Conservation (phyloP, 2,888 invertebrate species). For the Diarsia dahlii region DNA sequence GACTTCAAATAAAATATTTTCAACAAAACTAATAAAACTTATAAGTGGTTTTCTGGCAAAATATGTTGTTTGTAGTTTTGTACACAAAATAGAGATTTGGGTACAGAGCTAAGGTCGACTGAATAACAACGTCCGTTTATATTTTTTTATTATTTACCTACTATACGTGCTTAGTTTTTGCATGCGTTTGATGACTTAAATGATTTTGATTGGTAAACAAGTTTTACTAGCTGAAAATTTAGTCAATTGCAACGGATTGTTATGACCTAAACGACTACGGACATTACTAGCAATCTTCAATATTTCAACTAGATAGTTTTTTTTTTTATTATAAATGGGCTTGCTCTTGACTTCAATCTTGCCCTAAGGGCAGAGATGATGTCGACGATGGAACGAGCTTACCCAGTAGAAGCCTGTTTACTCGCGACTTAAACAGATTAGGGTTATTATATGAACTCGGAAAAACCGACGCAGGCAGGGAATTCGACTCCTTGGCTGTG, state of each 20-base stretch:
- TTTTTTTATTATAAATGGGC: too few relatives aligned
- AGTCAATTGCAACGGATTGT: not conserved
- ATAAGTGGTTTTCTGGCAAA: constrained; percentile 35
- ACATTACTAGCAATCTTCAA: not conserved
- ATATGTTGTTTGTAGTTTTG: constrained; percentile 38
- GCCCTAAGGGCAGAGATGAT: too few relatives aligned
- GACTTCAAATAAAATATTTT: constrained; percentile 45
- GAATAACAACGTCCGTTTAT: constrained; percentile 15
- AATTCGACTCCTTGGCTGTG: too few relatives aligned
- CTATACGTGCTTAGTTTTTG: constrained; percentile 11
- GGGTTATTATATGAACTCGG: too few relatives aligned
- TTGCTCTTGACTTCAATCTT: too few relatives aligned
- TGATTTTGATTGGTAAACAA: not conserved
- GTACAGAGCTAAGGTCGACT: constrained; percentile 29
- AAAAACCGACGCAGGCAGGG: too few relatives aligned
- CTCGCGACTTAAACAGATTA: too few relatives aligned
- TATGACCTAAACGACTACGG: not conserved
- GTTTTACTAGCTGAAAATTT: constrained; percentile 2
- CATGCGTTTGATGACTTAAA: not conserved
- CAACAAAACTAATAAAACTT: constrained; percentile 54
- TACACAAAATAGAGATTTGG: constrained; percentile 38
- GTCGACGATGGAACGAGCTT: too few relatives aligned
- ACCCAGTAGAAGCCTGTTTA: too few relatives aligned
- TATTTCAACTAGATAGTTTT: too few relatives aligned
- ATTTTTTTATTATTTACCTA: constrained; percentile 36